Conservation (phyloP, 2,113 vertebrate genomes). For the Andinoacara biseriatus region DNA sequence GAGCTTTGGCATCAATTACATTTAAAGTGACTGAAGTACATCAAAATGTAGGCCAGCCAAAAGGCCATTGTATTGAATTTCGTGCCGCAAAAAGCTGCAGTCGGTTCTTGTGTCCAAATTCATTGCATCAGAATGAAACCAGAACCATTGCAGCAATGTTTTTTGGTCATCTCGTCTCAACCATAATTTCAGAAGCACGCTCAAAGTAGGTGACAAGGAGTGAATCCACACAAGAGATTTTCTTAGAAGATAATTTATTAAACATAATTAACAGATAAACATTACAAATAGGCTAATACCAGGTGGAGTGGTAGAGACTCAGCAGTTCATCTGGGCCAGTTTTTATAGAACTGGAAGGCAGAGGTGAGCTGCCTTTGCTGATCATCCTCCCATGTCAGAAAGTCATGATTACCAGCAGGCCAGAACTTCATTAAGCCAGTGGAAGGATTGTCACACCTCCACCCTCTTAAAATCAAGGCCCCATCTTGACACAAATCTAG, state of each 20-base stretch:
- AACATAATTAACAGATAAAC: conserved; percentile 2
- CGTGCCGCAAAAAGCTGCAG: conserved; percentile 11
- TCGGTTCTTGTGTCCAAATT: neutral
- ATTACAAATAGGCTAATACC: neutral
- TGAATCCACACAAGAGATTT: neutral
- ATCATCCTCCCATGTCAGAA: neutral
- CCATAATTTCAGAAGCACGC: neutral
- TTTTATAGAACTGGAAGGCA: neutral
- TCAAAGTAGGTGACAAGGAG: neutral
- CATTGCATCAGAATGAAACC: conserved; percentile 19
- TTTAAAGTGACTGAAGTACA: conserved; percentile 31
- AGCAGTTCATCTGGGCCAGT: neutral
- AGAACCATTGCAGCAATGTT: neutral
- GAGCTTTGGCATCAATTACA: conserved; percentile 46
- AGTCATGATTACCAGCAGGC: neutral
- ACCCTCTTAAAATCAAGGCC: neutral
- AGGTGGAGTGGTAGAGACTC: neutral
- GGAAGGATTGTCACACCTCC: neutral
- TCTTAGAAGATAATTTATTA: neutral
- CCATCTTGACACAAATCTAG: neutral
- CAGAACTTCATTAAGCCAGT: neutral
- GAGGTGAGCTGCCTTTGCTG: neutral
- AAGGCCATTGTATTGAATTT: conserved; percentile 30
- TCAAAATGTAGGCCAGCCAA: conserved; percentile 46
- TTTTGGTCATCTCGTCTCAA: neutral